Evolutionary conservation across 2,888 invertebrate species (phyloP).

Genomic region (Eupithecia tripunctaria): DNA sequence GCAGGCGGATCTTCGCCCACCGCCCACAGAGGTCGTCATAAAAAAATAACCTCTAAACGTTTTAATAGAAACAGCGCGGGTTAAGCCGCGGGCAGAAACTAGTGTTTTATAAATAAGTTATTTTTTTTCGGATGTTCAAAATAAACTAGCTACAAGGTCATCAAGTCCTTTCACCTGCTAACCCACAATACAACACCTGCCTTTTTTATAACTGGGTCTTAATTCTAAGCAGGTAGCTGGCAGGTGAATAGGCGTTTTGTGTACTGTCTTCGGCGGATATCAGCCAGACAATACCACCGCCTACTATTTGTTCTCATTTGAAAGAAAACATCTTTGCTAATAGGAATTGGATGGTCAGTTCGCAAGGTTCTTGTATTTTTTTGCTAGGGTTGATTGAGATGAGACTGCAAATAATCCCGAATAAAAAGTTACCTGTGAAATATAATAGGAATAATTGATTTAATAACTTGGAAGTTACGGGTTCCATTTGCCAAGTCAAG

Average conservation of each 20-base stretch:
- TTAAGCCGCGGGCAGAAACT: background rate
- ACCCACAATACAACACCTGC: conserved; percentile 3
- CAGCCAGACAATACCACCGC: background rate
- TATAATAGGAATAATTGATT: background rate
- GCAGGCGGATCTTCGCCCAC: too few species aligned
- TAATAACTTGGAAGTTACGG: too few species aligned
- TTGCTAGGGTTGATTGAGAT: background rate
- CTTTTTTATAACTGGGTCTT: background rate
- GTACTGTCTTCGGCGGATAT: conserved; percentile 1
- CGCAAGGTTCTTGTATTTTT: background rate
- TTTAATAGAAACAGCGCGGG: too few species aligned
- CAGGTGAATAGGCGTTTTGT: conserved; percentile 12
- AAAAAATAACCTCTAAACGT: too few species aligned
- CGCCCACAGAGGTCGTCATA: too few species aligned
- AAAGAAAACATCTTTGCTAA: conserved; percentile 10
- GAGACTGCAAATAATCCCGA: background rate
- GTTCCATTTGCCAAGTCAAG: too few species aligned
- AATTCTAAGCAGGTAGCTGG: background rate
- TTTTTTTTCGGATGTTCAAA: background rate
- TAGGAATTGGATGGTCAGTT: conserved; percentile 1
- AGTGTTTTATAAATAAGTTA: background rate
- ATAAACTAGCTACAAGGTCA: conserved; percentile 1
- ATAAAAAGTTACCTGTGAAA: background rate
- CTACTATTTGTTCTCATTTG: conserved; percentile 6
- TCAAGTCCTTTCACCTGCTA: conserved; percentile 11